phyloP scores from a whole-genome alignment of 2,113 vertebrate species.

The Pachycephala philippinensis region DNA sequence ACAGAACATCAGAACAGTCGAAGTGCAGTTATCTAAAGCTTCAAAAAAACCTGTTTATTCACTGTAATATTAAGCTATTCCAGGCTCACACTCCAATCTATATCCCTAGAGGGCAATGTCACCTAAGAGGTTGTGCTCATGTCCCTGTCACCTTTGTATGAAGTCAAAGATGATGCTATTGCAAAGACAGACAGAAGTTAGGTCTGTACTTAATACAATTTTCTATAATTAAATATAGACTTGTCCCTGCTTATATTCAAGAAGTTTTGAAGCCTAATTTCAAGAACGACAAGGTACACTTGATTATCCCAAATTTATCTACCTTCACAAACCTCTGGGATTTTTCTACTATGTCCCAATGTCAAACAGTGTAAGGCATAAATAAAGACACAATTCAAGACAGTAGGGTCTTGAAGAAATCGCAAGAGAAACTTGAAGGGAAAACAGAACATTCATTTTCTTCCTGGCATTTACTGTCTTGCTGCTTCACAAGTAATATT shows the following conservation, averaged over 20 bases:
- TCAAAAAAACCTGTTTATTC: not conserved
- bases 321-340: not conserved
- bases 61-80: not conserved
- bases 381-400: not conserved
- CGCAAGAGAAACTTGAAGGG: not conserved
- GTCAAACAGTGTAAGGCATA: not conserved
- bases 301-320: not conserved
- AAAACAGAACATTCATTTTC: not conserved
- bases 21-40: not conserved
- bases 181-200: not conserved
- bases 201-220: not conserved
- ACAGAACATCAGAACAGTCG: not conserved
- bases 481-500: not conserved
- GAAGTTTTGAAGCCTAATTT: not conserved
- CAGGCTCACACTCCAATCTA: not conserved
- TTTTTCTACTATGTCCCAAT: not conserved
- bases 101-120: conserved; percentile 14
- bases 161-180: not conserved
- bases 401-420: not conserved
- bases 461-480: not conserved
- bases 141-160: not conserved
- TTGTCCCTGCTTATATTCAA: not conserved
- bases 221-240: not conserved
- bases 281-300: not conserved
- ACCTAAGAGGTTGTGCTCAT: not conserved